Conservation (phyloP, 2,888 invertebrate species). For the Perithous albicinctus region DNA sequence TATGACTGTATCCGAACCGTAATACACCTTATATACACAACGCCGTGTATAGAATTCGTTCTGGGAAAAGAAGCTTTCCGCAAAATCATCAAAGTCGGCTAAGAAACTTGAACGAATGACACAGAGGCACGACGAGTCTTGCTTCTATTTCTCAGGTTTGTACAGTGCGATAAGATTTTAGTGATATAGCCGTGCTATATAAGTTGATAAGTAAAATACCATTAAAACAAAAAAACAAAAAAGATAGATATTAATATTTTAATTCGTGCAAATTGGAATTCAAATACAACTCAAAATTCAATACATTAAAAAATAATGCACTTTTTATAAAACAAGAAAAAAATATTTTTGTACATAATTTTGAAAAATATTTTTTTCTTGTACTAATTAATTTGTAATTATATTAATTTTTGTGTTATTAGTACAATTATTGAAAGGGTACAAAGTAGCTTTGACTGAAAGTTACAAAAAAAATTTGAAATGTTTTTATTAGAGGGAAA, state of each 20-base stretch:
- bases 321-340: background rate
- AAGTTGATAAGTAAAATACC: constrained; percentile 34
- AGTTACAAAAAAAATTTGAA: no score
- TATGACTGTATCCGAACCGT: constrained; percentile 49
- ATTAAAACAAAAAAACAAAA: background rate
- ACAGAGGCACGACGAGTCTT: constrained; percentile 10
- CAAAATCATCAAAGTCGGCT: constrained; percentile 70
- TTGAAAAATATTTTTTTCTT: no score
- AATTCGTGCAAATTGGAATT: no score
- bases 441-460: no score
- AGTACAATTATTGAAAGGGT: no score
- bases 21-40: constrained; percentile 38
- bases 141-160: constrained; percentile 56
- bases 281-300: no score
- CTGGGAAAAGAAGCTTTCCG: constrained; percentile 69
- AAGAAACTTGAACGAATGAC: constrained; percentile 24
- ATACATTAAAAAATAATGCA: no score
- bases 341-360: no score
- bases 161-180: constrained; percentile 63
- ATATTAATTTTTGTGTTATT: no score
- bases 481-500: no score
- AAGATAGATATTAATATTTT: no score
- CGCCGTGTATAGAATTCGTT: constrained; percentile 57
- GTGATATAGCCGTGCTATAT: constrained; percentile 44
- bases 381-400: no score